Conservation (phyloP, 2,888 invertebrate species). For the Isotomurus palustris region DNA sequence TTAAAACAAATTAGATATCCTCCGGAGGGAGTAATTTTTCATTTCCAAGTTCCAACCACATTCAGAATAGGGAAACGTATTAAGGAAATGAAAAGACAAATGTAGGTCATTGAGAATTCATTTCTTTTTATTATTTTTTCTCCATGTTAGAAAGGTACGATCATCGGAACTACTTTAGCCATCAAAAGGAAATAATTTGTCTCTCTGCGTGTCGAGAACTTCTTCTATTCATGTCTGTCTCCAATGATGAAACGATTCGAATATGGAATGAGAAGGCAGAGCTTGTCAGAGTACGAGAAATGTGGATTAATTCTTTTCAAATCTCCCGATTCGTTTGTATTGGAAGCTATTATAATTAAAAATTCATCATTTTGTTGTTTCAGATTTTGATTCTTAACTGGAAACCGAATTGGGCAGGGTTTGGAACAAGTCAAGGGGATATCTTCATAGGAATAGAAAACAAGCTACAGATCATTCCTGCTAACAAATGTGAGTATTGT, state of each 20-base stretch:
- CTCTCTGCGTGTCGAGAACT: conserved; percentile 35
- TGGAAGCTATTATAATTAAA: background rate
- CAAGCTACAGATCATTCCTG: conserved; percentile 31
- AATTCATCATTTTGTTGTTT: background rate
- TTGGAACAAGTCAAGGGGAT: conserved; percentile 41
- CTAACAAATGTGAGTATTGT: conserved; percentile 37
- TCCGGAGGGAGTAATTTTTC: conserved; percentile 18
- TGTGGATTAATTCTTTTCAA: too few relatives aligned
- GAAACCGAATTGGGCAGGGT: conserved; percentile 33
- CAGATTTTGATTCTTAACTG: conserved; percentile 40
- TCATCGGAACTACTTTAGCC: conserved; percentile 29
- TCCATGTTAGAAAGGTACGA: conserved; percentile 42
- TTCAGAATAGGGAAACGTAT: conserved; percentile 5
- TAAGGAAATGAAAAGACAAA: conserved; percentile 1
- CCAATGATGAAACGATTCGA: conserved; percentile 41
- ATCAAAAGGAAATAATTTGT: conserved; percentile 38
- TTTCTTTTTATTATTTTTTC: background rate
- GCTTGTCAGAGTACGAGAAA: conserved; percentile 39
- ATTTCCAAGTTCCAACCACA: conserved; percentile 19
- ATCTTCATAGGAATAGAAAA: conserved; percentile 41
- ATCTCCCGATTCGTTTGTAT: too few relatives aligned
- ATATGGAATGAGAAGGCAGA: conserved; percentile 43
- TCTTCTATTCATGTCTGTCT: conserved; percentile 40
- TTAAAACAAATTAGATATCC: conserved; percentile 10
- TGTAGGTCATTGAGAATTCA: conserved; percentile 18